phyloP scores from a whole-genome alignment of 2,797 vertebrate species.

The Centropyge bicolor region DNA sequence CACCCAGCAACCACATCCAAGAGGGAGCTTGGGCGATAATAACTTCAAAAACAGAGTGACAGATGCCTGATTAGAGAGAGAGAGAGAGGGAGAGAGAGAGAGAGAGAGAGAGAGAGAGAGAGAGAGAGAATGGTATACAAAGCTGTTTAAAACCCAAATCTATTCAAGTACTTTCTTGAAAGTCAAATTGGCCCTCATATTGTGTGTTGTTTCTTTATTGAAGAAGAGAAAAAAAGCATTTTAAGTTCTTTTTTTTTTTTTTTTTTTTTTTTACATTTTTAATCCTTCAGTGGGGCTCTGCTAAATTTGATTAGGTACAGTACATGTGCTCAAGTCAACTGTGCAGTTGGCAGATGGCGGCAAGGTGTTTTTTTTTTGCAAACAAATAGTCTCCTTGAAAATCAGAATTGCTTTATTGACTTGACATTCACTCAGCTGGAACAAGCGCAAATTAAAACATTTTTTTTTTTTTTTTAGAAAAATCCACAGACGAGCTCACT shows the following conservation, averaged over 20 bases:
- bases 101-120: constrained; percentile 87
- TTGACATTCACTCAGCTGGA: constrained; percentile 78
- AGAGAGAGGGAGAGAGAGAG: constrained; percentile 67
- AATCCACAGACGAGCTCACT: constrained; percentile 35
- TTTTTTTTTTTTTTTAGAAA: constrained; percentile 27
- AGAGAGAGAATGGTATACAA: constrained; percentile 86
- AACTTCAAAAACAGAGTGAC: constrained; percentile 99
- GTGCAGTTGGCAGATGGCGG: constrained; percentile 89
- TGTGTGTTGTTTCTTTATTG: constrained; percentile 69
- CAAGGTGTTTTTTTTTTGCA: constrained; percentile 80
- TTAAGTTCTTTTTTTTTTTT: constrained; percentile 52
- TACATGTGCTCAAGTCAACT: constrained; percentile 94
- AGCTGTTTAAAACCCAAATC: constrained; percentile 98
- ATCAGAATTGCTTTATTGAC: constrained; percentile 81
- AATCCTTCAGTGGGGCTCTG: constrained; percentile 91
- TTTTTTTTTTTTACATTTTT: constrained; percentile 84
- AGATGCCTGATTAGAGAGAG: constrained; percentile 99
- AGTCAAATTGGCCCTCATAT: constrained; percentile 89
- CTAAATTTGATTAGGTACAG: constrained; percentile 95
- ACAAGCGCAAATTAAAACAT: constrained; percentile 76
- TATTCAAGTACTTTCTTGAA: constrained; percentile 98
- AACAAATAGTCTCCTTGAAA: constrained; percentile 83
- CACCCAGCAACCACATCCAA: constrained; percentile 99
- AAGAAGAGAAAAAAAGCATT: constrained; percentile 69
- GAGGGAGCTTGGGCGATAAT: constrained; percentile 99